phyloP scores from a whole-genome alignment of 2,797 vertebrate species.

The Diglossa cyanea region DNA sequence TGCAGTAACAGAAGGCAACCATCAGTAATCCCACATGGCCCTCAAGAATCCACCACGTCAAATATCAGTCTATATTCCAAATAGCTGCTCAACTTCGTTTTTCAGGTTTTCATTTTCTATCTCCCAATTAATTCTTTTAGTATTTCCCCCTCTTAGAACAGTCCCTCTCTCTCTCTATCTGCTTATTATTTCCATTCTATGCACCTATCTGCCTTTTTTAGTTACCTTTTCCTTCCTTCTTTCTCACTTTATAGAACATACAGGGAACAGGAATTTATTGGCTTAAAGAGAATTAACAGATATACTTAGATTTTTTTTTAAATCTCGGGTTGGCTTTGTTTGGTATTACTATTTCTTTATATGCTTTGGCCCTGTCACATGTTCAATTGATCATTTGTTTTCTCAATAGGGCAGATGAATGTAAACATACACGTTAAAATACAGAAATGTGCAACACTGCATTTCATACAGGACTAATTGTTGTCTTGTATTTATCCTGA shows the following conservation, averaged over 20 bases:
- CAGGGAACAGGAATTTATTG: not conserved
- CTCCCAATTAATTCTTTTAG: not conserved
- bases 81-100: not conserved
- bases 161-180: not conserved
- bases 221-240: conserved; percentile 27
- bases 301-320: not conserved
- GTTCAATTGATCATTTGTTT: not conserved
- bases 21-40: not conserved
- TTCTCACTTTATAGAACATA: not conserved
- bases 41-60: not conserved
- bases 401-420: not conserved
- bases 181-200: not conserved
- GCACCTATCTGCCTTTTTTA: not conserved
- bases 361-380: not conserved
- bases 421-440: not conserved
- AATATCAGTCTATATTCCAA: not conserved
- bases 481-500: not conserved
- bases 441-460: not conserved
- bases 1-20: not conserved
- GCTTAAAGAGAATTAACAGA: not conserved
- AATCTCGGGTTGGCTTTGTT: not conserved
- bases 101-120: not conserved
- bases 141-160: not conserved
- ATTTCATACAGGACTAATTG: not conserved
- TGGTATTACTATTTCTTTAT: not conserved